Evolutionary conservation across 1,140 invertebrate species (phyloP).

Genomic region (Thereuonema tuberculata): DNA sequence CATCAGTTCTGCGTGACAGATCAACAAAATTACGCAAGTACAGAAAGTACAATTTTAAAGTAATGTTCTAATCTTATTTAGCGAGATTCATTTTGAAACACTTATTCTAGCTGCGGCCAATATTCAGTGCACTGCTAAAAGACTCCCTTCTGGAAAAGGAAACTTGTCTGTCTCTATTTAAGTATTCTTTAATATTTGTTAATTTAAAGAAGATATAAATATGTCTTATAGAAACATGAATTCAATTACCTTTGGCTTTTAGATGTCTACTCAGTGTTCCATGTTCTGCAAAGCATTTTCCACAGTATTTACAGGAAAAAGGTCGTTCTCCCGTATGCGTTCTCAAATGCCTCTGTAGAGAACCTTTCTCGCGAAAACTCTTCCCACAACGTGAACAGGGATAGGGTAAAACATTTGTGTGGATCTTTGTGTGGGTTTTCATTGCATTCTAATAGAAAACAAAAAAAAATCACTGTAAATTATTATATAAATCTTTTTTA

Average conservation of each 20-base stretch:
- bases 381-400: slow-evolving; percentile 8
- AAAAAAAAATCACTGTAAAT: not conserved
- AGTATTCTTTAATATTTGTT: no score
- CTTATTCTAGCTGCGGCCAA: no score
- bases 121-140: no score
- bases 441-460: slow-evolving; percentile 28
- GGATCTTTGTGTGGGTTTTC: not conserved
- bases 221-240: no score
- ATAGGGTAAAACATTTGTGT: not conserved
- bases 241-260: not conserved
- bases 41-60: no score
- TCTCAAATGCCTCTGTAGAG: slow-evolving; percentile 68
- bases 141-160: no score
- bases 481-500: not conserved
- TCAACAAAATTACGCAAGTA: no score
- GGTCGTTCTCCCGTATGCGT: slow-evolving; percentile 73
- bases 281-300: not conserved
- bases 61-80: no score
- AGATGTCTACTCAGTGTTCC: not conserved
- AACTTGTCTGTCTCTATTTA: not conserved
- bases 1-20: no score
- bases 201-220: no score
- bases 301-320: slow-evolving; percentile 61
- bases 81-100: no score
- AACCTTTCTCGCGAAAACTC: slow-evolving; percentile 5